These are phyloP conservation scores for Drosophila putrida DNA, from an alignment of 2,888 invertebrate species.

Conservation along the genomic window DNA sequence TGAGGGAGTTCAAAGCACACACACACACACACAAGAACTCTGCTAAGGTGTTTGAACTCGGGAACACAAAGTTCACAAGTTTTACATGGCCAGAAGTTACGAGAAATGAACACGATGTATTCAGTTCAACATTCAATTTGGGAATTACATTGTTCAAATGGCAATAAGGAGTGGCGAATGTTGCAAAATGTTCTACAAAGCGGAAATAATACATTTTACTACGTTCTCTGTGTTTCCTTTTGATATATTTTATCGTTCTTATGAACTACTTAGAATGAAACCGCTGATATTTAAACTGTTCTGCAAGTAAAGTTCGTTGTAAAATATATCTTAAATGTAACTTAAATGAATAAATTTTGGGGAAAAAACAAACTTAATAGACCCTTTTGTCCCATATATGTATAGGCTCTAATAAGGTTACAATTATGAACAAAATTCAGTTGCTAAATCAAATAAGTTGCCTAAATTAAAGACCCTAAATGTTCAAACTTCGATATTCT, in stretches of 20 bases:
- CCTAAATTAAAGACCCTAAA: too few species aligned
- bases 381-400: too few species aligned
- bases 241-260: background rate
- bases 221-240: too few species aligned
- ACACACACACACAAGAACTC: slow-evolving; percentile 10
- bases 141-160: slow-evolving; percentile 18
- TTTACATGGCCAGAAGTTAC: slow-evolving; percentile 11
- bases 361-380: background rate
- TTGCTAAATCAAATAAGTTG: background rate
- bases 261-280: too few species aligned
- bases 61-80: slow-evolving; percentile 46
- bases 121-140: slow-evolving; percentile 34
- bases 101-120: slow-evolving; percentile 8
- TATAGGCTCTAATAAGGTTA: too few species aligned
- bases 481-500: too few species aligned
- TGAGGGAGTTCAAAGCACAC: slow-evolving; percentile 22
- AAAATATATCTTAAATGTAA: too few species aligned
- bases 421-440: background rate
- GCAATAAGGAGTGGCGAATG: slow-evolving; percentile 6
- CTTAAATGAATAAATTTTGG: background rate
- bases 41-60: slow-evolving; percentile 64
- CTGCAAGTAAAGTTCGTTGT: too few species aligned
- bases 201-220: slow-evolving; percentile 5
- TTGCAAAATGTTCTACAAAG: background rate
- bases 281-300: too few species aligned